A percentile compares a stretch with the other conserved stretches of the same genome.
phyloP scores from a whole-genome alignment of 2,888 invertebrate genomes.

The Chymomyza caudatula region DNA sequence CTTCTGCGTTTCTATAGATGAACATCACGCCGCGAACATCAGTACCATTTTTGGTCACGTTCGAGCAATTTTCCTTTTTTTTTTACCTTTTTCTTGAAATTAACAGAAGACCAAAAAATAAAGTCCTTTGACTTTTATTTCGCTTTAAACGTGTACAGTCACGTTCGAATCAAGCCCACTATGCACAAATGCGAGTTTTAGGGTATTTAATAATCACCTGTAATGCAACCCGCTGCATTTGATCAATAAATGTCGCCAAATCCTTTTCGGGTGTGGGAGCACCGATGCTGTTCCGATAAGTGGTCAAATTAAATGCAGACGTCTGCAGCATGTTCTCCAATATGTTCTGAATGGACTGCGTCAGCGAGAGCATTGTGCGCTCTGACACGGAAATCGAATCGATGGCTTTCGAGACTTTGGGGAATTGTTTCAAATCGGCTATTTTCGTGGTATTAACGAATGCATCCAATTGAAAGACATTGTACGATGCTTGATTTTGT shows the following conservation, averaged over 20 bases:
- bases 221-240: constrained; percentile 78
- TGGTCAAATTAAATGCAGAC: constrained; percentile 77
- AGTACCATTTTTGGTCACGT: too few relatives aligned
- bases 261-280: constrained; percentile 78
- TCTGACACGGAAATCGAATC: constrained; percentile 76
- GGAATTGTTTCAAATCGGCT: constrained; percentile 77
- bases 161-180: too few relatives aligned
- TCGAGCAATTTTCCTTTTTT: too few relatives aligned
- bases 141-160: too few relatives aligned
- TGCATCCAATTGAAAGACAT: constrained; percentile 84
- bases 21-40: too few relatives aligned
- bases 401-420: constrained; percentile 76
- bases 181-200: background rate
- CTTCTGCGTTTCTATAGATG: too few relatives aligned
- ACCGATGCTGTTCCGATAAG: constrained; percentile 75
- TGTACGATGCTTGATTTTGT: constrained; percentile 85
- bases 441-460: constrained; percentile 84
- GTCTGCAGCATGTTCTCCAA: constrained; percentile 77
- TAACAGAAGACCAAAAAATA: too few relatives aligned
- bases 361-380: constrained; percentile 74
- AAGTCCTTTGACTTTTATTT: too few relatives aligned
- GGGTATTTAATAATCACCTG: constrained; percentile 67
- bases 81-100: too few relatives aligned
- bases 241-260: constrained; percentile 78
- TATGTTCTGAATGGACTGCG: constrained; percentile 76